Conservation (phyloP, 2,113 vertebrate genomes). For the Oryzias curvinotus region DNA sequence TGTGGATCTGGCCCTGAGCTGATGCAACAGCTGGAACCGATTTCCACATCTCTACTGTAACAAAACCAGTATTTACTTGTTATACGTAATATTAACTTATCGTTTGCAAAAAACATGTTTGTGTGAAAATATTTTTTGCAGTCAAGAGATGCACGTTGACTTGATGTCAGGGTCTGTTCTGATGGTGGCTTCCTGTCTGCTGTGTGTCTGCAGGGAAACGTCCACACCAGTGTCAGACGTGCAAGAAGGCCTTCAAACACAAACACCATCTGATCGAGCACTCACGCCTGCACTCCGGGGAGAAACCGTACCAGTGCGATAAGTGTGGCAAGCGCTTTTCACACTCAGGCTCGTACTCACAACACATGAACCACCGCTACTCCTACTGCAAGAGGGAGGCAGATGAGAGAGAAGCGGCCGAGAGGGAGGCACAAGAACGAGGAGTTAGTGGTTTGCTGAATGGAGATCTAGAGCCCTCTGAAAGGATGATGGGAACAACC, state of each 20-base stretch:
- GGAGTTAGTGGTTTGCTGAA: slow-evolving; percentile 83
- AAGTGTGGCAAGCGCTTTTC: slow-evolving; percentile 96
- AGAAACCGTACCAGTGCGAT: slow-evolving; percentile 81
- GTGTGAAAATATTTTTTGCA: too few species aligned
- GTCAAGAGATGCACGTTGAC: too few species aligned
- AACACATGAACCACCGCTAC: slow-evolving; percentile 99
- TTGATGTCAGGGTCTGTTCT: not conserved
- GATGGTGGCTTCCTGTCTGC: slow-evolving; percentile 29
- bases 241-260: slow-evolving; percentile 99
- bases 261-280: slow-evolving; percentile 98
- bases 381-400: slow-evolving; percentile 98
- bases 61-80: too few species aligned
- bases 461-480: slow-evolving; percentile 86
- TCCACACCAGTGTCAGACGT: slow-evolving; percentile 98
- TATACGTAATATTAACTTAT: too few species aligned
- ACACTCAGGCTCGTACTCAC: slow-evolving; percentile 96
- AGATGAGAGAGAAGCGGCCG: slow-evolving; percentile 91
- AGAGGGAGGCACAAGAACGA: slow-evolving; percentile 88
- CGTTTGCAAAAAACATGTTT: too few species aligned
- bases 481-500: slow-evolving; percentile 91
- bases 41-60: too few species aligned
- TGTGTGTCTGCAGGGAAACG: slow-evolving; percentile 87
- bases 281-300: slow-evolving; percentile 94
- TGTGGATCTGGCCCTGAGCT: too few species aligned
- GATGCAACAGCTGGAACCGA: too few species aligned